Evolutionary conservation across 2,888 invertebrate species (phyloP).

Genomic region (Tyria jacobaeae): DNA sequence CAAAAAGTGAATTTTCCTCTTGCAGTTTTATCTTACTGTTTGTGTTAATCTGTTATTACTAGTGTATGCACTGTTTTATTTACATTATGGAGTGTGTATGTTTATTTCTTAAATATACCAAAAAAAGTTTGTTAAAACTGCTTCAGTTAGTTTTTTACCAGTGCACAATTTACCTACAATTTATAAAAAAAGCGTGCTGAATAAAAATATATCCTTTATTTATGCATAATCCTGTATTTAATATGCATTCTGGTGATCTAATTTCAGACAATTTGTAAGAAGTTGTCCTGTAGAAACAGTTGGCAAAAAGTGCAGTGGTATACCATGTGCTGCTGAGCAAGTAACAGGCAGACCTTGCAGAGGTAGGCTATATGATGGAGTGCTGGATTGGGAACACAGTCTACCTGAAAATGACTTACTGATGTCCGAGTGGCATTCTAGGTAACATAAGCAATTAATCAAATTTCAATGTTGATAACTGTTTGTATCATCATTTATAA

Average conservation of each 20-base stretch:
- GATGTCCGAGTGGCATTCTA: constrained; percentile 94
- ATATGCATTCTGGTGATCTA: not conserved
- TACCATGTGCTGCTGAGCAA: constrained; percentile 88
- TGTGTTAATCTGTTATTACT: too few species aligned
- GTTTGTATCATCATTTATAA: not conserved
- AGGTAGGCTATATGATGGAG: constrained; percentile 95
- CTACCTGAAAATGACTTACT: constrained; percentile 95
- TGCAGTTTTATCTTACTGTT: too few species aligned
- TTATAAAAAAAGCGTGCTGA: too few species aligned
- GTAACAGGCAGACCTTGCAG: constrained; percentile 93
- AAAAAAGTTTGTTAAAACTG: too few species aligned
- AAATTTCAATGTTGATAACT: not conserved
- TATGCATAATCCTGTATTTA: too few species aligned
- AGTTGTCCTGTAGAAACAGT: constrained; percentile 92
- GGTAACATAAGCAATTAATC: constrained; percentile 76
- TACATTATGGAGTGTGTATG: too few species aligned
- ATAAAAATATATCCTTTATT: too few species aligned
- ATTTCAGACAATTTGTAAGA: constrained; percentile 92
- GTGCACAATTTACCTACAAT: too few species aligned
- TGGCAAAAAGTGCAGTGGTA: constrained; percentile 89
- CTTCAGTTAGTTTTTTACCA: too few species aligned
- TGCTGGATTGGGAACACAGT: constrained; percentile 99
- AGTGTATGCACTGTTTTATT: too few species aligned
- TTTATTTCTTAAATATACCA: too few species aligned
- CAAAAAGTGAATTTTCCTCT: too few species aligned